Evolutionary conservation across 2,113 vertebrate genomes (phyloP).

Genomic region (Chaetura pelagica): DNA sequence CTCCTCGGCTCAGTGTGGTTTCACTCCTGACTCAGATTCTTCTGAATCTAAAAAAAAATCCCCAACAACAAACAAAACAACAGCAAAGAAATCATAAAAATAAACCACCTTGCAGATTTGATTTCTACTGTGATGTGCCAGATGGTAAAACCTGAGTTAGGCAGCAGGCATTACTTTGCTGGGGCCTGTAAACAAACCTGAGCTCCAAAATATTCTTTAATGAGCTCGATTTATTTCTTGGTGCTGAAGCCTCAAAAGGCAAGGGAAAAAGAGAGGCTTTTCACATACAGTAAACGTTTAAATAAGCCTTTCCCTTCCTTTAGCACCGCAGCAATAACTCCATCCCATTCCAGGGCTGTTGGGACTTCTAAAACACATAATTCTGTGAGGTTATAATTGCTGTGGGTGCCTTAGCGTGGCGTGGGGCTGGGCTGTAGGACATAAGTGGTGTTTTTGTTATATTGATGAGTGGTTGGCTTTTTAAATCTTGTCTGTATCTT

Average conservation of each 20-base stretch:
- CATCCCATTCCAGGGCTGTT: not conserved
- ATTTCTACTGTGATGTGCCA: conserved; percentile 51
- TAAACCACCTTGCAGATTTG: conserved; percentile 12
- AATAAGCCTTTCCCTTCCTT: not conserved
- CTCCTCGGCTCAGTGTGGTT: conserved; percentile 21
- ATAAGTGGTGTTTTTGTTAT: not conserved
- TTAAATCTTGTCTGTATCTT: not conserved
- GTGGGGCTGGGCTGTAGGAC: not conserved
- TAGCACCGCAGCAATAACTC: not conserved
- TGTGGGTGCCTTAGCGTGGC: not conserved
- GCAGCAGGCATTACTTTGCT: not conserved
- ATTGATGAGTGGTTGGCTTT: not conserved
- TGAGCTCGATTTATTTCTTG: not conserved
- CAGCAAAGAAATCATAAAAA: not conserved
- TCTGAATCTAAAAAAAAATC: not conserved
- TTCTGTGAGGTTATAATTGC: not conserved
- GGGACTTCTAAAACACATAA: not conserved
- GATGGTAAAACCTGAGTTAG: conserved; percentile 62
- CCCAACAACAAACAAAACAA: not conserved
- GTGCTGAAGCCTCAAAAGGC: not conserved
- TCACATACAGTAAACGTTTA: not conserved
- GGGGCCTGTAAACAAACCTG: conserved; percentile 32
- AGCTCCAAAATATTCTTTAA: not conserved
- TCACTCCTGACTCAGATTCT: conserved; percentile 43
- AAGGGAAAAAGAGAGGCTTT: not conserved